phyloP scores from a whole-genome alignment of 2,888 invertebrate genomes.

The Stenodema calcarata region DNA sequence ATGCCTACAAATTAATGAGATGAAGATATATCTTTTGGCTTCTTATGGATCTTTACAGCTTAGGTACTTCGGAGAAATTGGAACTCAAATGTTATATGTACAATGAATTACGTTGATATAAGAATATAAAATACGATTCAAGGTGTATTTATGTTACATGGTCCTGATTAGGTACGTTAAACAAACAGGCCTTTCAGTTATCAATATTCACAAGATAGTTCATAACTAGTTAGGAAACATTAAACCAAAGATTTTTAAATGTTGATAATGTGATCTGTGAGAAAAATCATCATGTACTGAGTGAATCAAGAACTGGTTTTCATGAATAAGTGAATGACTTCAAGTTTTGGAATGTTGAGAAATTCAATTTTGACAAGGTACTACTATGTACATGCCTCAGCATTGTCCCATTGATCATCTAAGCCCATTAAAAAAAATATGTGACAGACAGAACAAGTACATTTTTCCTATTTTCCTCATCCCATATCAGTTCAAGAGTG shows the following conservation, averaged over 20 bases:
- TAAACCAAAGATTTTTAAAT: not conserved
- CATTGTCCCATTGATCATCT: conserved; percentile 44
- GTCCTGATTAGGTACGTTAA: conserved; percentile 50
- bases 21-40: conserved; percentile 6
- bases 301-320: not conserved
- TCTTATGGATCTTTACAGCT: conserved; percentile 9
- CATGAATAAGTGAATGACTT: not conserved
- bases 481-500: not conserved
- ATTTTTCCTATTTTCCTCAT: not conserved
- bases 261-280: not conserved
- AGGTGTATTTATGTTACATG: conserved; percentile 50
- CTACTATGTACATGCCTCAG: conserved; percentile 39
- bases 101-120: conserved; percentile 43
- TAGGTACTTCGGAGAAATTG: conserved; percentile 10
- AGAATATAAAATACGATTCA: conserved; percentile 51
- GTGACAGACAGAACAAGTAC: not conserved
- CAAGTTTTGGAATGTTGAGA: conserved; percentile 40
- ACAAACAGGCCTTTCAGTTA: conserved; percentile 50
- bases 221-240: conserved; percentile 33
- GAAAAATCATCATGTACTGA: not conserved
- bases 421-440: not conserved
- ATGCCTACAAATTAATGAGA: conserved; percentile 1
- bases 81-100: conserved; percentile 42
- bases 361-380: not conserved
- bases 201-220: conserved; percentile 21